Base-by-base conservation (phyloP, 2,113 vertebrate species). In the Poeciliopsis occidentalis region DNA sequence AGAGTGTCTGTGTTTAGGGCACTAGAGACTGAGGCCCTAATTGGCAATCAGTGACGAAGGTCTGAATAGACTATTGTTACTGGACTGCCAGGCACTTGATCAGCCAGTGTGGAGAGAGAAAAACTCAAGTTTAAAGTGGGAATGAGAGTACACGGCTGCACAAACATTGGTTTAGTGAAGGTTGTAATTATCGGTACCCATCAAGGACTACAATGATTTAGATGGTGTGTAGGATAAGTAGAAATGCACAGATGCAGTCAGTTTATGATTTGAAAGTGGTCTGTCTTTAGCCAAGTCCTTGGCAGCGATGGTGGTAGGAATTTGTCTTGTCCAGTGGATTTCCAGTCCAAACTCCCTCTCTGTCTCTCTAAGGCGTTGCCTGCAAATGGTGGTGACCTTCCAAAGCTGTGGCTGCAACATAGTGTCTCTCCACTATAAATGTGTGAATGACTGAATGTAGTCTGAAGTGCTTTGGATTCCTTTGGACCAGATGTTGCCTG, bases 31-130 rank as follows among this genome's bases (percentile, higher is more conserved):
- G 54, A 79, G 47, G 65, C 76, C 82, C 63, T 88, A 90, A 91
- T 87, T 92, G 87, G 85, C 83, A 89, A 88, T 89, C 89, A 82
- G 78, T 63, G 78, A 90, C 79, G 77, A 86, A 83, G 88, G 83
- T 88, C 84, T 77, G 80, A 90, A 86, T 77, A 78, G 79, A 79
- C 41, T 69, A 66, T 82, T 85, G 81, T 84, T 85, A 82, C 84
- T 30, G 77, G 69, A 64, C 67, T 77, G n/a, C 60, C 60, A 69
- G 60, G 61, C 32, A 76, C 82, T 81, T 84, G 85, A 87, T 90
- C 89, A 85, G 76, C 57, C 69, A 30, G 77, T 82, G 84, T 87
- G 83, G 76, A 81, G 82, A 88, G 81, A 88, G 73, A 60, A 39
- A 34, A 26, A 63, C 54, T n/a, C 17, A 57, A 31, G 69, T 63